Conservation (phyloP, 2,113 vertebrate species). For the Orientallactaga bullata region DNA sequence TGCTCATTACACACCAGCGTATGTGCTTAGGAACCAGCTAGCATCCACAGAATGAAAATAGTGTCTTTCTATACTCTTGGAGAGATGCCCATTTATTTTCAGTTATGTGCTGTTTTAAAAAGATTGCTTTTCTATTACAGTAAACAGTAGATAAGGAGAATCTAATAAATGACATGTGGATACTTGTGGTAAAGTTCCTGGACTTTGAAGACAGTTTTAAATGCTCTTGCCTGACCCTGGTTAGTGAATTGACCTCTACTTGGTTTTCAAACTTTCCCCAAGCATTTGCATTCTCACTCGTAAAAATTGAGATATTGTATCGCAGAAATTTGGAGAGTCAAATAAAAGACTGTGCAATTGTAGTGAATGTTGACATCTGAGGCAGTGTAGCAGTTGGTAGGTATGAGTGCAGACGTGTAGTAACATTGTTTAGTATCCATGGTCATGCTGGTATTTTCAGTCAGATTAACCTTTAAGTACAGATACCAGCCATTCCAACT, state of each 20-base stretch:
- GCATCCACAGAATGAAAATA: background rate
- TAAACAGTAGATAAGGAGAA: background rate
- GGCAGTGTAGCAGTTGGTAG: too few relatives aligned
- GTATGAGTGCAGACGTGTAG: rapidly evolving
- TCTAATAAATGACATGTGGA: background rate
- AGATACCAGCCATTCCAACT: background rate
- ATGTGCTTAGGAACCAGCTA: background rate
- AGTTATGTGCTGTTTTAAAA: background rate
- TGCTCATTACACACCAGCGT: background rate
- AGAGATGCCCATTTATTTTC: conserved; percentile 3
- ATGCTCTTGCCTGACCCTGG: background rate
- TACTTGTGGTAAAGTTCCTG: conserved; percentile 2
- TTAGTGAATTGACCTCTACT: background rate
- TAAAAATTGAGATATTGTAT: background rate
- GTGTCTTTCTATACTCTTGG: background rate
- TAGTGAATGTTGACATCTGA: background rate
- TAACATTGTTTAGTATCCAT: background rate
- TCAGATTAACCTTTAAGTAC: background rate
- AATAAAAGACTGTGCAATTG: background rate
- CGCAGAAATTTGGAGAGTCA: background rate
- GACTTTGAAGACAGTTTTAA: background rate
- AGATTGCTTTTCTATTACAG: background rate
- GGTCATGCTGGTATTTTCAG: background rate
- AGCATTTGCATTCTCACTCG: background rate
- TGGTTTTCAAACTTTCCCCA: background rate